phyloP scores from a whole-genome alignment of 2,888 invertebrate genomes.

The Nezara viridula region DNA sequence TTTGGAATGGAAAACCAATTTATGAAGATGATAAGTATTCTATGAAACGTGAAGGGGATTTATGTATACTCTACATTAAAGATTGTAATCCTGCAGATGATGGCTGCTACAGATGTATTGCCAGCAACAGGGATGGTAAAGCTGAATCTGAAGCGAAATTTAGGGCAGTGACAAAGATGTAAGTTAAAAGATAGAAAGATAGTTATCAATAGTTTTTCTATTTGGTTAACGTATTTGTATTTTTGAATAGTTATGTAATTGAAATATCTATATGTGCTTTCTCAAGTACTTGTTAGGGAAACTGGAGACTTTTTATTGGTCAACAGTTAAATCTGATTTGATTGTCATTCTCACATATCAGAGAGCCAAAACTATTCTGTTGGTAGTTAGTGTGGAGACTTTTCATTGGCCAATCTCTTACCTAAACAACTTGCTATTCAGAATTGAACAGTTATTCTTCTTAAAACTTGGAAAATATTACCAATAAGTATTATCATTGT shows the following conservation, averaged over 20 bases:
- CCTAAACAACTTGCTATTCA: no score
- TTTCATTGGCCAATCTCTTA: no score
- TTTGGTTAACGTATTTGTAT: neutral
- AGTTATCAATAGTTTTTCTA: neutral
- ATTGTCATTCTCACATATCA: no score
- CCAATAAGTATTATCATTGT: no score
- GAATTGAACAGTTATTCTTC: no score
- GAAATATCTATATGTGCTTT: no score
- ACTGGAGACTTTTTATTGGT: no score
- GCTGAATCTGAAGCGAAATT: constrained; percentile 81
- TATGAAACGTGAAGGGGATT: constrained; percentile 84
- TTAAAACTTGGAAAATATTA: no score
- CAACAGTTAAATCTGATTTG: no score
- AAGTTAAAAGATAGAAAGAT: constrained; percentile 68
- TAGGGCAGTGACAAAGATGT: constrained; percentile 88
- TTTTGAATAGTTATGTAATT: neutral
- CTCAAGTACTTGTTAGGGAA: no score
- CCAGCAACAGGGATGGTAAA: constrained; percentile 84
- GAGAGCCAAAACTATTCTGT: no score
- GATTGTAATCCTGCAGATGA: constrained; percentile 79
- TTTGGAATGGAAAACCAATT: constrained; percentile 83
- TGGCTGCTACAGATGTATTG: constrained; percentile 83
- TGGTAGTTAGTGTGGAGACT: no score
- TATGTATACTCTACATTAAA: constrained; percentile 81
- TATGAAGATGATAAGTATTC: constrained; percentile 78